phyloP scores from a whole-genome alignment of 2,888 invertebrate species.

The Calephelis perditalis region DNA sequence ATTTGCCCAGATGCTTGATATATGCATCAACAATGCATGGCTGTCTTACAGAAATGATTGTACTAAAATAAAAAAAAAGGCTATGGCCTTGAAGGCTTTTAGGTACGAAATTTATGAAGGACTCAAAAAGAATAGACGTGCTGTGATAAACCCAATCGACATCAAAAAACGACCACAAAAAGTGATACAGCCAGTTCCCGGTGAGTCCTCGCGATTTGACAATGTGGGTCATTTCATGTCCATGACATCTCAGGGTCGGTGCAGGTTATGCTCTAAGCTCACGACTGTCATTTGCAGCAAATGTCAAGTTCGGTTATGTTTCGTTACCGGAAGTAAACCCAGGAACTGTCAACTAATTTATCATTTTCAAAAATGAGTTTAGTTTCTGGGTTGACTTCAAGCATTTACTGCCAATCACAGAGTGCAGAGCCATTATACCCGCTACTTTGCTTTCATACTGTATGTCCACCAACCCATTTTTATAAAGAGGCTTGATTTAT shows the following conservation, averaged over 20 bases:
- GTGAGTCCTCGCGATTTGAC: constrained; percentile 24
- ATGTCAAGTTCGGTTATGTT: too few species aligned
- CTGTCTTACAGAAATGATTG: constrained; percentile 16
- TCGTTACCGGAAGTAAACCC: constrained; percentile 16
- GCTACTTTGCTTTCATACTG: constrained; percentile 21
- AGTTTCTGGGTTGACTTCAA: constrained; percentile 23
- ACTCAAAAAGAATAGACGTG: constrained; percentile 21
- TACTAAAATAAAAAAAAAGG: constrained; percentile 21
- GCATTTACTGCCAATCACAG: constrained; percentile 22
- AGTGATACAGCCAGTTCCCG: not conserved
- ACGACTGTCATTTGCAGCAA: too few species aligned
- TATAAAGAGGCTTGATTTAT: constrained; percentile 21
- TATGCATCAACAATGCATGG: not conserved
- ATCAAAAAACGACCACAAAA: constrained; percentile 22
- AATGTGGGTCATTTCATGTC: constrained; percentile 24
- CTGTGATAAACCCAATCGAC: constrained; percentile 15
- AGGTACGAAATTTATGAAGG: constrained; percentile 21
- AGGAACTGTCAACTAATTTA: constrained; percentile 23
- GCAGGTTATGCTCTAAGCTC: too few species aligned
- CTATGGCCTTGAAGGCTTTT: constrained; percentile 20
- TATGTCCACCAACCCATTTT: constrained; percentile 19
- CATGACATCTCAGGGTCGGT: constrained; percentile 21
- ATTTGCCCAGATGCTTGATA: not conserved
- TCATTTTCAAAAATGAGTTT: constrained; percentile 23
- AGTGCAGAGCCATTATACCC: constrained; percentile 19